These are phyloP conservation scores for Thripadectes ignobilis DNA, from an alignment of 2,797 vertebrate genomes.

Conservation along the genomic window DNA sequence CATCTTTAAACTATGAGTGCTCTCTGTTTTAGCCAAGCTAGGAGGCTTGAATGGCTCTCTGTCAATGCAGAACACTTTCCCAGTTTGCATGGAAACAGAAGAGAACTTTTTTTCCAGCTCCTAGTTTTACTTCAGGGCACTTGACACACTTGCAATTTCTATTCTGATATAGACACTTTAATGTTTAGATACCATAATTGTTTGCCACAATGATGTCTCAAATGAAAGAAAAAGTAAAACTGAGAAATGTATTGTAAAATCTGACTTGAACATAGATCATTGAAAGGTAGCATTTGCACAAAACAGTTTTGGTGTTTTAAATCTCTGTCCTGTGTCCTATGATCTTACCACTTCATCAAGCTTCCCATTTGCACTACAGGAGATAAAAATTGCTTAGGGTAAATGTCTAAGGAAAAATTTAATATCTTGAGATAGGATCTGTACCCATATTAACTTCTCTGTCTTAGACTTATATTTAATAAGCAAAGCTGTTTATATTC, in stretches of 20 bases:
- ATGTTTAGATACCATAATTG: neutral
- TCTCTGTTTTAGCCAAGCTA: neutral
- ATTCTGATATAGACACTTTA: neutral
- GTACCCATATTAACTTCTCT: too few species aligned
- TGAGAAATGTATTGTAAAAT: neutral
- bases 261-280: neutral
- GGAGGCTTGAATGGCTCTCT: neutral
- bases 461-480: constrained; percentile 7
- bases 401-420: neutral
- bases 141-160: neutral
- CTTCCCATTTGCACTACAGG: neutral
- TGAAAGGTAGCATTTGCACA: neutral
- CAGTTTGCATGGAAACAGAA: neutral
- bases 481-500: neutral
- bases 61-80: neutral
- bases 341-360: neutral
- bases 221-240: neutral
- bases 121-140: neutral
- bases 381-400: neutral
- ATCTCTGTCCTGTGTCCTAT: neutral
- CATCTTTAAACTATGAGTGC: neutral
- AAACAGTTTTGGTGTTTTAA: neutral
- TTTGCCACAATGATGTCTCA: neutral
- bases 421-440: neutral
- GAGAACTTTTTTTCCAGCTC: neutral